Evolutionary conservation across 1,140 invertebrate species (phyloP).

Genomic region (Neocloeon triangulifer): DNA sequence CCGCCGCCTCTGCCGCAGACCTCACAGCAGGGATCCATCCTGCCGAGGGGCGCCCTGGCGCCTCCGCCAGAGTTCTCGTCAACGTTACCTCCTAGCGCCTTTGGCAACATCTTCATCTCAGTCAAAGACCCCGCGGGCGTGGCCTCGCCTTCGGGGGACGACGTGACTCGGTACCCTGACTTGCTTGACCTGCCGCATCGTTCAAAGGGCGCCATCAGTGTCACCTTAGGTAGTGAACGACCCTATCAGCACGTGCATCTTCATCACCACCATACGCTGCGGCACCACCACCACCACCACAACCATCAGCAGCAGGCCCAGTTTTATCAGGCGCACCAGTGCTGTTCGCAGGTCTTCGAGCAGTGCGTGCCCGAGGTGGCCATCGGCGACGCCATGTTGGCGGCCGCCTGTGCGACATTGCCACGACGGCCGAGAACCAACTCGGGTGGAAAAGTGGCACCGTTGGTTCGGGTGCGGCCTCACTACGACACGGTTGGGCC

Average conservation of each 20-base stretch:
- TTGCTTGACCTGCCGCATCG: constrained; percentile 44
- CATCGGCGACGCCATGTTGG: neutral
- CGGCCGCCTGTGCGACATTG: constrained; percentile 32
- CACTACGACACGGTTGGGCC: constrained; percentile 78
- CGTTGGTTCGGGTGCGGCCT: constrained; percentile 15
- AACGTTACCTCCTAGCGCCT: constrained; percentile 30
- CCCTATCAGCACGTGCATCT: constrained; percentile 12
- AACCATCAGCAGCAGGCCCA: too few relatives aligned
- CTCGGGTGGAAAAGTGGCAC: constrained; percentile 9
- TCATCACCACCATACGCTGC: too few relatives aligned
- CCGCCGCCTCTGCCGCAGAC: constrained; percentile 19
- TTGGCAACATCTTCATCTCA: constrained; percentile 50
- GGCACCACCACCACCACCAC: too few relatives aligned
- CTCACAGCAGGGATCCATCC: neutral
- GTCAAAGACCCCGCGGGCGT: constrained; percentile 15
- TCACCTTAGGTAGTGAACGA: constrained; percentile 11
- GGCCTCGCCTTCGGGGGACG: constrained; percentile 16
- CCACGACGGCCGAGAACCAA: constrained; percentile 21
- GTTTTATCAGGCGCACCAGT: too few relatives aligned
- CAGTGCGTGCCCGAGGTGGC: too few relatives aligned
- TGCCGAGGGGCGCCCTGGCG: constrained; percentile 2
- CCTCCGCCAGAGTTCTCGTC: constrained; percentile 28
- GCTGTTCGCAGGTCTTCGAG: too few relatives aligned
- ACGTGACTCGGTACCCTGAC: constrained; percentile 43
- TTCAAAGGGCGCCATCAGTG: constrained; percentile 20